These are phyloP conservation scores for Caerostris extrusa DNA, from an alignment of 1,140 invertebrate genomes.

Conservation along the genomic window DNA sequence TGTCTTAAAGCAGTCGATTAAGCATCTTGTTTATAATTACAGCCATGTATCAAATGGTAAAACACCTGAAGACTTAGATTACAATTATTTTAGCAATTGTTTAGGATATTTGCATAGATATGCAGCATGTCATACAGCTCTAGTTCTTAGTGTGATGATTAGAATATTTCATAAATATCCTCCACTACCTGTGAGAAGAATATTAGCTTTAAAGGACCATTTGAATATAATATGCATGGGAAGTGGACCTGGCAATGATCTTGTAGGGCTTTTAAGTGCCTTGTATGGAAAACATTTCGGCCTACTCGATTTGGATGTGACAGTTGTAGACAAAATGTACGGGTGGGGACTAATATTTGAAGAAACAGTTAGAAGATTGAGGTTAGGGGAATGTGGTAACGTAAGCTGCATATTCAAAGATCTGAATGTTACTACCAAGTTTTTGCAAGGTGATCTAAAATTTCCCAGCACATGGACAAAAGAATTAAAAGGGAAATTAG, in stretches of 20 bases:
- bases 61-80: conserved; percentile 44
- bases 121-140: conserved; percentile 47
- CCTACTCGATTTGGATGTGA: neutral
- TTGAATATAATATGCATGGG: conserved; percentile 14
- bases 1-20: conserved; percentile 8
- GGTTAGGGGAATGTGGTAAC: conserved; percentile 13
- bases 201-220: conserved; percentile 20
- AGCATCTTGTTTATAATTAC: conserved; percentile 40
- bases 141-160: conserved; percentile 46
- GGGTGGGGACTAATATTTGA: neutral
- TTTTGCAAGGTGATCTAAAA: conserved; percentile 18
- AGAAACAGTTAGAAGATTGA: neutral
- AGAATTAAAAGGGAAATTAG: neutral
- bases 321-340: conserved; percentile 6
- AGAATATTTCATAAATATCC: conserved; percentile 46
- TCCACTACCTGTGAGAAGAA: neutral
- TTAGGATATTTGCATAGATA: conserved; percentile 43
- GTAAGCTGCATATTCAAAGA: conserved; percentile 39
- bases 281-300: conserved; percentile 54
- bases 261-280: conserved; percentile 27
- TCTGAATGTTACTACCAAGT: neutral
- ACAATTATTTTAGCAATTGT: conserved; percentile 37
- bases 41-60: conserved; percentile 1
- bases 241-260: conserved; percentile 40
- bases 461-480: neutral